Conservation (phyloP, 2,888 invertebrate genomes). For the Alentia gelatinosa region DNA sequence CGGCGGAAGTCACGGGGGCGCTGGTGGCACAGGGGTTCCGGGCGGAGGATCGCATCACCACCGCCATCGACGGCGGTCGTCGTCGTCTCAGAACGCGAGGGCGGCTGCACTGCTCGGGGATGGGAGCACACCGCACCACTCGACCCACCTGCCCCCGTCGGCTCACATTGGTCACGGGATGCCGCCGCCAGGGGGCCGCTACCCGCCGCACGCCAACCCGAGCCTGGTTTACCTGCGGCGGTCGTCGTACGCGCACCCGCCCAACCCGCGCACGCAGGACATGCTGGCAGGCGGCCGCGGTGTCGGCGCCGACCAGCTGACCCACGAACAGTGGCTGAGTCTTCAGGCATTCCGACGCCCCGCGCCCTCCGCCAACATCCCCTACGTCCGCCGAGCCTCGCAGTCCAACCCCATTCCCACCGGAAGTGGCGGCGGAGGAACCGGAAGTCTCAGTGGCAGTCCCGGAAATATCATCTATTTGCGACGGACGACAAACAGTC, state of each 20-base stretch:
- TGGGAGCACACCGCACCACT: not conserved
- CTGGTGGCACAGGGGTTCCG: not conserved
- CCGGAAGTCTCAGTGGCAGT: not conserved
- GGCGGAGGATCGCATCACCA: not conserved
- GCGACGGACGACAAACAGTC: not conserved
- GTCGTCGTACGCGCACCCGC: constrained; percentile 18
- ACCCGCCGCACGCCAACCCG: not conserved
- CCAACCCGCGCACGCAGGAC: not conserved
- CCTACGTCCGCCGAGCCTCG: not conserved
- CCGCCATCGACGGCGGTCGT: not conserved
- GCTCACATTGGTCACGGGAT: not conserved
- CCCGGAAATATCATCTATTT: constrained; percentile 16
- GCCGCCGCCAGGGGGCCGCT: not conserved
- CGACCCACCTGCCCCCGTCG: not conserved
- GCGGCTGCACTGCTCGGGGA: not conserved
- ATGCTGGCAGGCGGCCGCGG: not conserved
- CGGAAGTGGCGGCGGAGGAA: not conserved
- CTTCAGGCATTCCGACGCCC: not conserved
- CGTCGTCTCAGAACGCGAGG: not conserved
- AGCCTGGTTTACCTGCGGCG: constrained; percentile 43
- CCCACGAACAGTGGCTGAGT: constrained; percentile 40
- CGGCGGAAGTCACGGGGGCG: not conserved
- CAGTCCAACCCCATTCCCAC: not conserved
- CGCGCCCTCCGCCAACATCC: not conserved
- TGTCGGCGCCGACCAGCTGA: not conserved